These are phyloP conservation scores for Enteromius radiatus DNA, from an alignment of 2,797 vertebrate genomes.

Conservation along the genomic window DNA sequence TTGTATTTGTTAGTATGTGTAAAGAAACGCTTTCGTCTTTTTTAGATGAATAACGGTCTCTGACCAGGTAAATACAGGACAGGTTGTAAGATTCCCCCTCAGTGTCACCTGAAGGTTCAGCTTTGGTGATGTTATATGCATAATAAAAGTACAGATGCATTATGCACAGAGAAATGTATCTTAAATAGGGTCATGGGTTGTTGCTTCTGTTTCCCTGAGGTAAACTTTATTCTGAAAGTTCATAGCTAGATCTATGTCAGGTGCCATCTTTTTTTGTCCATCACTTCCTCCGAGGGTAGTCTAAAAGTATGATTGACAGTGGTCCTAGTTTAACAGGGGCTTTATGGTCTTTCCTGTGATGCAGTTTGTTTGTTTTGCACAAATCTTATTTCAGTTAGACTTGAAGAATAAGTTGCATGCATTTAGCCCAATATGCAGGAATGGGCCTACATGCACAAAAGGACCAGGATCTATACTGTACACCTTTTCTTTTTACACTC, in stretches of 20 bases:
- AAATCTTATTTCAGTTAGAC: neutral
- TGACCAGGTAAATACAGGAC: constrained; percentile 13
- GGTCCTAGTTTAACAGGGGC: neutral
- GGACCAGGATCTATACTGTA: constrained; percentile 6
- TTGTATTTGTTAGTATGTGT: neutral
- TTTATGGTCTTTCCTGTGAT: neutral
- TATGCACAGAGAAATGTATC: neutral
- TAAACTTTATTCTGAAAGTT: constrained; percentile 23
- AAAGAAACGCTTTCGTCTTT: neutral
- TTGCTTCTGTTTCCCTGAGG: neutral
- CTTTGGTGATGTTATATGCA: neutral
- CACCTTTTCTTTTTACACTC: neutral
- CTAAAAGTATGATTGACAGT: constrained; percentile 6
- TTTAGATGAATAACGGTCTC: neutral
- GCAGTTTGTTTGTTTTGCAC: neutral
- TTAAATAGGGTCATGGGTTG: neutral
- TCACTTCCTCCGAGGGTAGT: neutral
- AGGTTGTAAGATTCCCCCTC: neutral
- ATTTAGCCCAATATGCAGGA: neutral
- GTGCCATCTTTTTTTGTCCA: constrained; percentile 13
- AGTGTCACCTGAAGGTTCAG: constrained; percentile 23
- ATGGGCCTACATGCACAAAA: neutral
- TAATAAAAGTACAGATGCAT: neutral
- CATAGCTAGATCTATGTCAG: constrained; percentile 7
- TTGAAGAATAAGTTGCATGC: neutral